phyloP scores from a whole-genome alignment of 92 coral and sea anemone species.

The Siderastrea siderea region DNA sequence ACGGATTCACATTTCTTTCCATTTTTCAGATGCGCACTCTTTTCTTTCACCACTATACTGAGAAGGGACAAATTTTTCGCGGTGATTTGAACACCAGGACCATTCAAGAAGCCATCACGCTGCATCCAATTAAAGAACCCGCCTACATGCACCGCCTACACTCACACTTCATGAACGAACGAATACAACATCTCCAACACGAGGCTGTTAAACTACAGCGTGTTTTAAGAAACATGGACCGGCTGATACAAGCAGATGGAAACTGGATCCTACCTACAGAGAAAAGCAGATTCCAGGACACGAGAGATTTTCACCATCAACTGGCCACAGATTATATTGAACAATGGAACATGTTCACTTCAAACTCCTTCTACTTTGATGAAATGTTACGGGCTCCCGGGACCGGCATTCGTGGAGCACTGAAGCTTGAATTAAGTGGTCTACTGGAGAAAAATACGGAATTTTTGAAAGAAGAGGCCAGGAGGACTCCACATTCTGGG shows the following conservation, averaged over 20 bases:
- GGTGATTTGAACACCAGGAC: constrained; percentile 92
- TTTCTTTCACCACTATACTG: constrained; percentile 89
- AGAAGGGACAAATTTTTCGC: constrained; percentile 76
- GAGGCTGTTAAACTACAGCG: constrained; percentile 71
- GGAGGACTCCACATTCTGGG: constrained; percentile 57
- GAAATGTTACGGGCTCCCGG: constrained; percentile 78
- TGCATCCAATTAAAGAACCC: constrained; percentile 90
- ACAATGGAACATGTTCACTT: constrained; percentile 91
- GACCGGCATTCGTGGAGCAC: constrained; percentile 84
- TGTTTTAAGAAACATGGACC: constrained; percentile 76
- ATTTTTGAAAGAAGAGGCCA: constrained; percentile 72
- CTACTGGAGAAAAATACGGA: constrained; percentile 81
- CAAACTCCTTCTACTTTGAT: constrained; percentile 80
- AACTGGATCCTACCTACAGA: constrained; percentile 34
- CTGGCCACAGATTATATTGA: constrained; percentile 57
- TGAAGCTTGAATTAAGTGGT: constrained; percentile 70
- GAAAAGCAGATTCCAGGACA: constrained; percentile 68
- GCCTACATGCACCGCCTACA: constrained; percentile 94
- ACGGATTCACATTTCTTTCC: not conserved
- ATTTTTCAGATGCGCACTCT: constrained; percentile 87
- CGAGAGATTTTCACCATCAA: constrained; percentile 73
- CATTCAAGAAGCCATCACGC: constrained; percentile 87
- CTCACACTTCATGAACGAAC: constrained; percentile 78
- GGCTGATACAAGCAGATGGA: constrained; percentile 49
- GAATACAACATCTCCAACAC: constrained; percentile 80